These are phyloP conservation scores for Cantharis rustica DNA, from an alignment of 2,888 invertebrate genomes.

Conservation along the genomic window DNA sequence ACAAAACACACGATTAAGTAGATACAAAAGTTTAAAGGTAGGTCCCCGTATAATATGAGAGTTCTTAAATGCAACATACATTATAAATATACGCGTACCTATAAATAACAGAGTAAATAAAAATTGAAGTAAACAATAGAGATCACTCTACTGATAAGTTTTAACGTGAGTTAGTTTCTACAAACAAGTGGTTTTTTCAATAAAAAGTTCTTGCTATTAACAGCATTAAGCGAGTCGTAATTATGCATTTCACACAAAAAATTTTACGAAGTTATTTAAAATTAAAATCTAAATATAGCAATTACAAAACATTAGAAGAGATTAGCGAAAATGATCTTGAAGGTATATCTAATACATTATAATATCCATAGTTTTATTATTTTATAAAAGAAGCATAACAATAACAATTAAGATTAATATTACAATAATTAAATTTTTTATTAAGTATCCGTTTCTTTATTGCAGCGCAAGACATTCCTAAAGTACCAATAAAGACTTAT, in stretches of 20 bases:
- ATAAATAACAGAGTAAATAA: not conserved
- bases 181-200: not conserved
- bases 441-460: not conserved
- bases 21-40: too few species aligned
- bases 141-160: not conserved
- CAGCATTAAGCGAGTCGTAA: not conserved
- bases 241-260: not conserved
- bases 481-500: conserved; percentile 76
- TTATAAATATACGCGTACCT: not conserved
- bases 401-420: not conserved
- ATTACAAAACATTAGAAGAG: conserved; percentile 2
- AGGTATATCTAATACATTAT: not conserved
- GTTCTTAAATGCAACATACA: not conserved
- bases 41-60: not conserved
- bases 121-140: not conserved
- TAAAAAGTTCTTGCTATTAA: not conserved
- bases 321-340: not conserved
- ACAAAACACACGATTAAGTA: too few species aligned
- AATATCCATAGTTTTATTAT: too few species aligned
- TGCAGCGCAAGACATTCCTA: conserved; percentile 58
- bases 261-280: not conserved
- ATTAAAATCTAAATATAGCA: conserved; percentile 3
- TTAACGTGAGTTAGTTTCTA: not conserved
- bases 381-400: too few species aligned
- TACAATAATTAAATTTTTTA: not conserved